Evolutionary conservation across 2,797 vertebrate genomes (phyloP), one percentile per base, ranked within the genome.

Genomic region (Pipistrellus pipistrellus): DNA sequence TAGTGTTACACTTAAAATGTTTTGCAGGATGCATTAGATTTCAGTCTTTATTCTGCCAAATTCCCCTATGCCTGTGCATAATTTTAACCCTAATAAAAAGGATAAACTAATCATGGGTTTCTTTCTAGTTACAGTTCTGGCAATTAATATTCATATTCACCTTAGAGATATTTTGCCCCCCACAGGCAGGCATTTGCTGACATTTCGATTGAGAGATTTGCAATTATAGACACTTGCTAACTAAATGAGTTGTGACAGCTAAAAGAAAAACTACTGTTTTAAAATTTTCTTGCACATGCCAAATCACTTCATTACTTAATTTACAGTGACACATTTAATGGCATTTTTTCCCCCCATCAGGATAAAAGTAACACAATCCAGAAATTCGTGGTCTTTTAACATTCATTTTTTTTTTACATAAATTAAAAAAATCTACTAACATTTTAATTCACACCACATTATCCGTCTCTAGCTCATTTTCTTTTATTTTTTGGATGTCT

Each of bases 181-280:
- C 57, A 89, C 11, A 94, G 68, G 38, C 82, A 95, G 66, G 46
- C 92, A 85, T 84, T 95, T 69, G 46, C 85, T 95, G 93, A 95
- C 92, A 91, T 95, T 96, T 94, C 41, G 7, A 93, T 82, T 91
- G 76, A 94, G 71, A 88, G 90, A 94, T 86, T 77, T 96, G 48
- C 66, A 92, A 62, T 84, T 88, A 55, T 76, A 95, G 85, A 96
- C 93, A 96, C 96, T 93, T 94, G 83, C 66, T 92, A 81, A 86
- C 82, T 90, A 94, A 96, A 94, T 95, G 92, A 95, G 88, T 86
- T 96, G 59, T 97, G 96, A 96, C 94, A 97, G 90, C 35, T 84
- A n/a, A 62, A 94, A 96, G 91, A 93, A 96, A 96, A 96, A 90
- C 44, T 78, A 91, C 88, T 90, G 32, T 94, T 94, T 94, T 77